Percentiles rank a stretch among this genome's conserved stretches.
Evolutionary conservation across 2,888 invertebrate species (phyloP).

Genomic region (Scaptomyza cyrtandrae): DNA sequence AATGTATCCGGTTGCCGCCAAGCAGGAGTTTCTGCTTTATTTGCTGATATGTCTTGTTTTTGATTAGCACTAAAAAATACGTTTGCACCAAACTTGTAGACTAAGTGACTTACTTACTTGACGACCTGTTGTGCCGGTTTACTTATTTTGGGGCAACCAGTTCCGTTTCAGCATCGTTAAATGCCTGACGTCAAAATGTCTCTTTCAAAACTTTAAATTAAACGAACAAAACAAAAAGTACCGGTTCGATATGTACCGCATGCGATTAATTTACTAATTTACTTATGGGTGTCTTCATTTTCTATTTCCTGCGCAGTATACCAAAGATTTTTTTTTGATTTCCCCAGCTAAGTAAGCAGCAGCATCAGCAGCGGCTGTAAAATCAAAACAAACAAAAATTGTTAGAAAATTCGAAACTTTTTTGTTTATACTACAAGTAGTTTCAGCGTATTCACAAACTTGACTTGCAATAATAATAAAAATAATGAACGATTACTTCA

Average conservation of each 20-base stretch:
- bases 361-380: slow-evolving; percentile 10
- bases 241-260: slow-evolving; percentile 37
- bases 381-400: slow-evolving; percentile 13
- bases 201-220: slow-evolving; percentile 9
- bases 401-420: slow-evolving; percentile 10
- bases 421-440: slow-evolving; percentile 4
- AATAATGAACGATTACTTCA: no score
- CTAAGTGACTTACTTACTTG: slow-evolving; percentile 27
- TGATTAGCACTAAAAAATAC: slow-evolving; percentile 54
- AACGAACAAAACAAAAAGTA: slow-evolving; percentile 16
- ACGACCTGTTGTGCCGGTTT: slow-evolving; percentile 78
- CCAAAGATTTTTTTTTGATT: background rate
- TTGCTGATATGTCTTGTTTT: slow-evolving; percentile 42
- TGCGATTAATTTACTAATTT: background rate
- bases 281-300: background rate
- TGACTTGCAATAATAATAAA: no score
- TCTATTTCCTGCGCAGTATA: slow-evolving; percentile 22
- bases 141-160: slow-evolving; percentile 66
- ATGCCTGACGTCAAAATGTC: slow-evolving; percentile 62
- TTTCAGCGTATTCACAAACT: no score
- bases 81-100: slow-evolving; percentile 16
- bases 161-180: slow-evolving; percentile 57
- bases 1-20: slow-evolving; percentile 57
- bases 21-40: slow-evolving; percentile 6
- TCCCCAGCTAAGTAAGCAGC: background rate